Base-by-base conservation (phyloP, 1,140 invertebrate species). In the Drusus annulatus region DNA sequence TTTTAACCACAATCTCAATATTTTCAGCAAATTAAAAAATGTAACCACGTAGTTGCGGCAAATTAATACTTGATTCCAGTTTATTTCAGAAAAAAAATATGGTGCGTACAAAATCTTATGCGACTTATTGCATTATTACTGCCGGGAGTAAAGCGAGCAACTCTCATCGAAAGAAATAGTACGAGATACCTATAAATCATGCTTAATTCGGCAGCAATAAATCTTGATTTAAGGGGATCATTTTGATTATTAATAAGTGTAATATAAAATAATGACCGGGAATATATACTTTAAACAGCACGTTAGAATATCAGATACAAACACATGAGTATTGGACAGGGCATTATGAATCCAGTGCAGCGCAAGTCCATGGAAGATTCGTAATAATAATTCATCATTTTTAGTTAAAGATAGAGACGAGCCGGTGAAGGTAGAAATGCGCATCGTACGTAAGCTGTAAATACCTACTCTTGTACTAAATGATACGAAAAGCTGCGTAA, bases 191-290 rank as follows among this genome's bases (percentile, higher is more conserved):
- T 7, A 45, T 45, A 45, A 45, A 45, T 45, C 36, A 45, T 10
- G 36, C 7, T 45, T 45, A 45, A 45, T 45, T 45, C 36, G 36
- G 8, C 36, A 10, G 36, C 10, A 45, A 45, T 45, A 45, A 31
- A n/a, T 51, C 31, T 51, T 6, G 36, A 16, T 25, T 71, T 71
- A 71, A 71, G n/a, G 45, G 36, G 17, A 71, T 52, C 7, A n/a
- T 71, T 52, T 56, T 5, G 16, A 25, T 68, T 76, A 80, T 76
- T 76, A 80, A 80, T 80, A 76, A 76, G 71, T 25, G 16, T 76
- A 65, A 80, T 80, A 76, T 76, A 56, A 76, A 80, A 76, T 80
- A 80, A 80, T 56, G 62, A 80, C 65, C 78, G 60, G 62, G 3
- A 63, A 63, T 4, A 63, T 23, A 63, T 63, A 7, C 4, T 28